Evolutionary conservation across 2,888 invertebrate species (phyloP), one percentile per base, ranked within the genome.

Genomic region (Coleophora deauratella): DNA sequence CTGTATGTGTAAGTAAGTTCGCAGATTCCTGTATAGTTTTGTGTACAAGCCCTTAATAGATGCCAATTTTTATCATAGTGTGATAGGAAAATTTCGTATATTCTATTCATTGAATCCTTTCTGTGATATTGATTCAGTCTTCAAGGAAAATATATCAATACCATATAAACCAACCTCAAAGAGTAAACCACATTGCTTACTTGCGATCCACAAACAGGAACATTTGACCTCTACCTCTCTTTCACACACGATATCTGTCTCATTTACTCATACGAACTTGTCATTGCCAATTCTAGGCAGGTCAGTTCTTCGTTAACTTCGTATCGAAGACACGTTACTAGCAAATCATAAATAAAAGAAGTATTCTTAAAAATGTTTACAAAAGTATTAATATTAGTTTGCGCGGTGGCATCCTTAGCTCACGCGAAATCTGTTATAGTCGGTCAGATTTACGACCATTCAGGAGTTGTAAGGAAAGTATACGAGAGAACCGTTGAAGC

Each of bases 381-480:
- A 8, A 68, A 67, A 55, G 11, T 54, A 15, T 36, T 66, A 30
- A 28, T 72, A 27, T 13, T 72, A 27, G 3, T 71, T 3, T 59
- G 55, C 43, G 57, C 56, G 1, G 35, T 62, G 1, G 33, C 62
- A 11, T 49, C 54, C 30, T 14, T 63, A 2, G 73, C 62, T 0
- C 43, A 66, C 11, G 47, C 62, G 2, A 76, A 57, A 47, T 65
- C 62, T 11, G 73, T 84, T 0, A 58, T 72, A 0, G 75, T 82
- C 0, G 82, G 82, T 0, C 74, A 79, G 51, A 57, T 69, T 0
- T 60, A 53, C 27, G 75, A 74, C 10, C 61, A 68, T 14, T 54
- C 49, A 21, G 74, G 75, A 1, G 42, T 59, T 1, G 59, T 79
- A 0, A 61, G 63, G 27, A 72, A 72, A 51, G 68, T 80, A 0